A percentile compares a stretch with the other conserved stretches of the same genome.
Evolutionary conservation across 1,140 invertebrate genomes (phyloP).

Genomic region (Saccostrea glomerata): DNA sequence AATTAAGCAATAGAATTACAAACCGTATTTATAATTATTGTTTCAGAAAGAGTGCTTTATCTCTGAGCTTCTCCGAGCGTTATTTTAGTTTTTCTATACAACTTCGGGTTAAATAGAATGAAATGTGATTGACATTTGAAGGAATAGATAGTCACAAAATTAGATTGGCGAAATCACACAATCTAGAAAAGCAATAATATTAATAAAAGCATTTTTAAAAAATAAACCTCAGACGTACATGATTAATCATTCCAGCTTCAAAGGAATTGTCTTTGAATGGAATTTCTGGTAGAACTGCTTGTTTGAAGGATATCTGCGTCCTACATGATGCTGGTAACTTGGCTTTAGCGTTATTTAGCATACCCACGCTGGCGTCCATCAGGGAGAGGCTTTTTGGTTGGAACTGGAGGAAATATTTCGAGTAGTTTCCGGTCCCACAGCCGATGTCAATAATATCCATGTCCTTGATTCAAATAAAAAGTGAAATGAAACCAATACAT

Average conservation of each 20-base stretch:
- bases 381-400: slow-evolving; percentile 33
- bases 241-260: slow-evolving; percentile 35
- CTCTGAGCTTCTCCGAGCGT: too few relatives aligned
- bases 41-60: too few relatives aligned
- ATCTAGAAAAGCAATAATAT: too few relatives aligned
- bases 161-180: too few relatives aligned
- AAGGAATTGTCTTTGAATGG: slow-evolving; percentile 16
- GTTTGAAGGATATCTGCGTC: neutral
- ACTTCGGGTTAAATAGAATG: too few relatives aligned
- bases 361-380: slow-evolving; percentile 46
- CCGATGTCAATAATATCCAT: slow-evolving; percentile 19
- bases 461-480: neutral
- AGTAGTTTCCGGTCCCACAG: slow-evolving; percentile 56
- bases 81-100: too few relatives aligned
- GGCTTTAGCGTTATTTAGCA: slow-evolving; percentile 52
- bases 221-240: neutral
- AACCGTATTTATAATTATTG: too few relatives aligned
- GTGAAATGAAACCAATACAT: too few relatives aligned
- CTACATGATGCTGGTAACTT: slow-evolving; percentile 18
- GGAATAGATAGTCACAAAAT: too few relatives aligned
- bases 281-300: slow-evolving; percentile 11
- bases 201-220: too few relatives aligned
- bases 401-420: slow-evolving; percentile 44
- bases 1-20: too few relatives aligned
- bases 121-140: too few relatives aligned